Base-by-base conservation (phyloP, 2,888 invertebrate species). In the Periphyllus acericola region DNA sequence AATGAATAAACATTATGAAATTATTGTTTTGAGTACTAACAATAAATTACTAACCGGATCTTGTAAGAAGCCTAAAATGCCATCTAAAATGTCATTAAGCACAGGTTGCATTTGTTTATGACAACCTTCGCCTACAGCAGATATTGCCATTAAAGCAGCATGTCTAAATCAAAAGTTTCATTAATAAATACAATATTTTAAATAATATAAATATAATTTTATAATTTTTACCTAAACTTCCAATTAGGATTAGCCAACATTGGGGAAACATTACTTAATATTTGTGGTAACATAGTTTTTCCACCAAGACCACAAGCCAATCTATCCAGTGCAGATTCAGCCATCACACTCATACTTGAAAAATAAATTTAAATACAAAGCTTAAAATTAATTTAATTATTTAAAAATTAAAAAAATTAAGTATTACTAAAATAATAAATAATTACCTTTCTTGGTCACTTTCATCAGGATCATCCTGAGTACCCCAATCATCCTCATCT, bases 71-170 rank as follows among this genome's bases (percentile, higher is more conserved):
- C 95, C 98, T 90, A 95, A 96, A 89, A 98, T 93, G 71, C 99
- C 96, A 71, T 97, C 97, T 74, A 96, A 95, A 92, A 99, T 96
- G 68, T 99, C 96, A 92, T 97, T 96, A n/a, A 99, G 93, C 93
- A 98, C 95, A 84, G 94, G 93, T 92, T 98, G 98, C 99, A 99
- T 99, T 92, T 99, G 98, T 91, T 98, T 97, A 91, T 98, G 98
- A 91, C 99, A 99, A 36, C 99, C 99, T 93, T 99, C 99, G 8
- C 99, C 99, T 89, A 98, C 96, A 0, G 99, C 98, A 11, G 99
- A 99, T 79, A 99, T 95, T 0, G 99, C 99, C 99, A 99, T 99
- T 68, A 99, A 93, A 3, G 98, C 99, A 74, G 99, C 99, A 92
- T 99, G 97, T n/a, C 95, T 93, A 90, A 32, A 36, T 6, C 11